Percentiles rank a stretch among this genome's conserved stretches.
phyloP scores from a whole-genome alignment of 2,113 vertebrate genomes.

The Callionymus lyra region DNA sequence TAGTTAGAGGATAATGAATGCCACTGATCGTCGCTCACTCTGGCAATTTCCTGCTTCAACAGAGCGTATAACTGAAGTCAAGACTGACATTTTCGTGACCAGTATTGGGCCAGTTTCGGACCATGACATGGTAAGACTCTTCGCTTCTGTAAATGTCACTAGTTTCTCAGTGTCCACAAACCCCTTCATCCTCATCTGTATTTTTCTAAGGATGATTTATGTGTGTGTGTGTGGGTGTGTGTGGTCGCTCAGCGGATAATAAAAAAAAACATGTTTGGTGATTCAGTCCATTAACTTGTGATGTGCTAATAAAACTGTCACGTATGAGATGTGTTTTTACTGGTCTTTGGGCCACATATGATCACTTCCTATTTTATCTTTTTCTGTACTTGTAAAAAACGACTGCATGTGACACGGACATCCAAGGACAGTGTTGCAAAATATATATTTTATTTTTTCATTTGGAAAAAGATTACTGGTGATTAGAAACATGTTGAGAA shows the following conservation, averaged over 20 bases:
- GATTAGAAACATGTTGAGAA: no score
- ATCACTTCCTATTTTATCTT: no score
- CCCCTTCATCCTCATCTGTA: conserved; percentile 7
- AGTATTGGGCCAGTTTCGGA: conserved; percentile 98
- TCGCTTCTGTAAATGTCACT: conserved; percentile 52
- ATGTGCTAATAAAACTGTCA: conserved; percentile 39
- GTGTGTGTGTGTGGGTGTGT: background rate
- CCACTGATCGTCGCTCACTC: conserved; percentile 75
- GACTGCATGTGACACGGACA: conserved; percentile 1
- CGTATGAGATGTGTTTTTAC: conserved; percentile 18
- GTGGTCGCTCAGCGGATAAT: conserved; percentile 8
- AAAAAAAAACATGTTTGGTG: conserved; percentile 21
- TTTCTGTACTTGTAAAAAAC: background rate
- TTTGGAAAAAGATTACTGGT: no score
- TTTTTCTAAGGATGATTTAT: conserved; percentile 1
- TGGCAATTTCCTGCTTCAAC: conserved; percentile 88
- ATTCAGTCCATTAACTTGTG: conserved; percentile 27
- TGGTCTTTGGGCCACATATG: background rate
- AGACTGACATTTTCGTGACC: conserved; percentile 99
- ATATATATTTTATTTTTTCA: no score
- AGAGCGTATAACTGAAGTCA: conserved; percentile 99
- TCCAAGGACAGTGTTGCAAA: conserved; percentile 4
- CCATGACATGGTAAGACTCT: conserved; percentile 92
- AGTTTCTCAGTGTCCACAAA: conserved; percentile 5
- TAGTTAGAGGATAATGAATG: conserved; percentile 67